Evolutionary conservation across 2,797 vertebrate genomes (phyloP).

Genomic region (Harpagifer antarcticus): DNA sequence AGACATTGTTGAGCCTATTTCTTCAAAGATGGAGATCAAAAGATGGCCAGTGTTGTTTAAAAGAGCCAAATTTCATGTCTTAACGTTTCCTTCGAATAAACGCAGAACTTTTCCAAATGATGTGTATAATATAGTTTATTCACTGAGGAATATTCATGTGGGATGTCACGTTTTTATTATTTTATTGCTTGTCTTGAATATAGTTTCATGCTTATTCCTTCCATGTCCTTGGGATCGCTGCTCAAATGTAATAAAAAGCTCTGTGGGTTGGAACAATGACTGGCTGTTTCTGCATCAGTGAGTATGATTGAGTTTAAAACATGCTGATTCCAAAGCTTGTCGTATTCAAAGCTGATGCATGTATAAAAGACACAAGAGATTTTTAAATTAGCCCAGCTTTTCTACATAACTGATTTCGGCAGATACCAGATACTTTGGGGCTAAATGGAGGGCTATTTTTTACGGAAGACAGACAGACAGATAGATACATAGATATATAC

Average conservation of each 20-base stretch:
- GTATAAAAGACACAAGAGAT: too few relatives aligned
- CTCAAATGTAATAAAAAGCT: not conserved
- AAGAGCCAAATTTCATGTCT: not conserved
- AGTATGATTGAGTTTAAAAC: conserved; percentile 2
- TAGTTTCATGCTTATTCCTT: not conserved
- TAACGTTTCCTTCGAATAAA: not conserved
- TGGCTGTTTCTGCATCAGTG: not conserved
- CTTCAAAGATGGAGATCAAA: not conserved
- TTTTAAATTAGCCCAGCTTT: too few relatives aligned
- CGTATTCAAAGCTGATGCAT: not conserved
- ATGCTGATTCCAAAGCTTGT: not conserved
- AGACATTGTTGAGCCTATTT: not conserved
- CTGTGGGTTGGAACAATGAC: not conserved
- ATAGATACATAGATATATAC: too few relatives aligned
- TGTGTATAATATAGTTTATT: not conserved
- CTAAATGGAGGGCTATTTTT: too few relatives aligned
- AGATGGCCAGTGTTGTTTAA: not conserved
- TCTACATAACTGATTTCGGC: too few relatives aligned
- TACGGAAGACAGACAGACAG: too few relatives aligned
- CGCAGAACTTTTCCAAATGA: not conserved
- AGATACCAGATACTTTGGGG: too few relatives aligned
- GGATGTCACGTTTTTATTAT: not conserved
- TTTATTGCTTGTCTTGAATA: not conserved
- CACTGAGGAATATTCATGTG: conserved; percentile 1
- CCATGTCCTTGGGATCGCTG: not conserved